These are phyloP conservation scores for Bombyx mori DNA, from an alignment of 1,140 invertebrate species.

Conservation along the genomic window ASM3026992v2 NC_085128.1:8878001-8878500, in stretches of 20 bases:
- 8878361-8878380: slow-evolving; percentile 90
- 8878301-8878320: slow-evolving; percentile 92
- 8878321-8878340: slow-evolving; percentile 82
- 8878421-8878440: slow-evolving; percentile 67
- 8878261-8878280: background rate
- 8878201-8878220: slow-evolving; percentile 82
- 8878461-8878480: too few relatives aligned
- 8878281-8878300: slow-evolving; percentile 74
- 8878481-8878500: too few relatives aligned
- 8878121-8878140: slow-evolving; percentile 85
- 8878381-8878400: slow-evolving; percentile 82
- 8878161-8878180: slow-evolving; percentile 84
- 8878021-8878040: slow-evolving; percentile 31
- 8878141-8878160: slow-evolving; percentile 89
- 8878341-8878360: slow-evolving; percentile 88
- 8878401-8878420: slow-evolving; percentile 79
- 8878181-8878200: slow-evolving; percentile 80
- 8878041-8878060: slow-evolving; percentile 12
- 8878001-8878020: slow-evolving; percentile 90
- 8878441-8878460: too few relatives aligned
- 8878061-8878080: slow-evolving; percentile 19
- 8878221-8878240: slow-evolving; percentile 67
- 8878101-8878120: slow-evolving; percentile 77
- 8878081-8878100: slow-evolving; percentile 36
- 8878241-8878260: background rate